phyloP scores from a whole-genome alignment of 2,888 invertebrate genomes.

The Agapostemon virescens region DNA sequence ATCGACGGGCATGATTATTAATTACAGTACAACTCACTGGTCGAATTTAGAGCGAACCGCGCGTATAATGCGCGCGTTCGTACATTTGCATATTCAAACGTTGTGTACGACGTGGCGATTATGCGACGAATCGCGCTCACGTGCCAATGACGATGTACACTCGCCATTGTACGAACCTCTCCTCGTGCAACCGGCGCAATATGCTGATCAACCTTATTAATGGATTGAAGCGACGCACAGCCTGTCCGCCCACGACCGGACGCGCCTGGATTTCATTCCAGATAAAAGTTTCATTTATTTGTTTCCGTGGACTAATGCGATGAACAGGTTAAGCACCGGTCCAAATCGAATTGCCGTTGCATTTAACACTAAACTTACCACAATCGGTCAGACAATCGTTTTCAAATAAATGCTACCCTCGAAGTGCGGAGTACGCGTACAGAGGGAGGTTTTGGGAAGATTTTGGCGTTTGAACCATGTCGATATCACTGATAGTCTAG shows the following conservation, averaged over 20 bases:
- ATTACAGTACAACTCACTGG: slow-evolving; percentile 60
- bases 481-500: no score
- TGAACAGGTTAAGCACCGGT: slow-evolving; percentile 3
- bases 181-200: slow-evolving; percentile 34
- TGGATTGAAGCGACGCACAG: slow-evolving; percentile 25
- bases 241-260: neutral
- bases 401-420: no score
- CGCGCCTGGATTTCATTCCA: neutral
- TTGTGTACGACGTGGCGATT: slow-evolving; percentile 64
- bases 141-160: slow-evolving; percentile 52
- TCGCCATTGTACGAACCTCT: slow-evolving; percentile 48
- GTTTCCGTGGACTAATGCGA: neutral
- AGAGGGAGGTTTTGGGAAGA: no score
- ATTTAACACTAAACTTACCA: neutral
- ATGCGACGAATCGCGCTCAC: slow-evolving; percentile 60
- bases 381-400: no score
- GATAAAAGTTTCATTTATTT: slow-evolving; percentile 3
- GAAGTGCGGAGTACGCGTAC: no score
- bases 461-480: no score
- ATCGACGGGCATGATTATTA: slow-evolving; percentile 62
- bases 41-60: slow-evolving; percentile 64
- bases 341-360: neutral
- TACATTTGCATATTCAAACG: slow-evolving; percentile 68
- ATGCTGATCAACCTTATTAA: slow-evolving; percentile 51
- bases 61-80: slow-evolving; percentile 63